Percentiles rank a stretch among this genome's conserved stretches.
These are phyloP conservation scores for Bradysia coprophila DNA, from an alignment of 1,140 invertebrate genomes.

Conservation along the genomic window DNA sequence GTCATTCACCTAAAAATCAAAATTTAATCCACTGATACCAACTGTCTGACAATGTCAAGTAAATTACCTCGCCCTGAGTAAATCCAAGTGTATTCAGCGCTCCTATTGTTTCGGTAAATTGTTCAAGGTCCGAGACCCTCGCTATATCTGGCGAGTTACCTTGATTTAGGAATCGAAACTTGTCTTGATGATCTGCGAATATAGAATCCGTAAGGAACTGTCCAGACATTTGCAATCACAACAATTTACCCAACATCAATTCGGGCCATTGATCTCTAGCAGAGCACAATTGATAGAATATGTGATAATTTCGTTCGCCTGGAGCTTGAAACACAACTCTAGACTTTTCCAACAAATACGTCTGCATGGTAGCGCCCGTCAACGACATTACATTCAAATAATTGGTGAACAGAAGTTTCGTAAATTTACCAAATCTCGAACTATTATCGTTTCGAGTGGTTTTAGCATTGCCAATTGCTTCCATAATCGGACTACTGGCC, in stretches of 20 bases:
- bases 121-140: constrained; percentile 36
- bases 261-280: constrained; percentile 50
- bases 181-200: constrained; percentile 53
- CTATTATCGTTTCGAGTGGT: constrained; percentile 97
- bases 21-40: too few species aligned
- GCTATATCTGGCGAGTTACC: constrained; percentile 64
- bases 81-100: constrained; percentile 65
- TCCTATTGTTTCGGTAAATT: constrained; percentile 34
- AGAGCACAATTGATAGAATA: constrained; percentile 95
- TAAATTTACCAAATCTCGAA: constrained; percentile 89
- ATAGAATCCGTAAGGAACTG: too few species aligned
- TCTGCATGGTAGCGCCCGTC: constrained; percentile 87
- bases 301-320: constrained; percentile 92
- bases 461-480: constrained; percentile 98
- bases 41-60: too few species aligned
- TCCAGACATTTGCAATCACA: too few species aligned
- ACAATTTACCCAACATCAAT: too few species aligned
- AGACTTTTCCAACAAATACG: constrained; percentile 94
- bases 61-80: constrained; percentile 50
- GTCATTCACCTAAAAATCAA: too few species aligned
- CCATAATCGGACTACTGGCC: constrained; percentile 97
- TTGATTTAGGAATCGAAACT: constrained; percentile 77
- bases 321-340: constrained; percentile 82
- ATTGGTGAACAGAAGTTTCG: constrained; percentile 86
- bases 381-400: constrained; percentile 24